Evolutionary conservation across 2,113 vertebrate genomes (phyloP), one percentile per base, ranked within the genome.

Genomic region (Melanostigma gelatinosum): DNA sequence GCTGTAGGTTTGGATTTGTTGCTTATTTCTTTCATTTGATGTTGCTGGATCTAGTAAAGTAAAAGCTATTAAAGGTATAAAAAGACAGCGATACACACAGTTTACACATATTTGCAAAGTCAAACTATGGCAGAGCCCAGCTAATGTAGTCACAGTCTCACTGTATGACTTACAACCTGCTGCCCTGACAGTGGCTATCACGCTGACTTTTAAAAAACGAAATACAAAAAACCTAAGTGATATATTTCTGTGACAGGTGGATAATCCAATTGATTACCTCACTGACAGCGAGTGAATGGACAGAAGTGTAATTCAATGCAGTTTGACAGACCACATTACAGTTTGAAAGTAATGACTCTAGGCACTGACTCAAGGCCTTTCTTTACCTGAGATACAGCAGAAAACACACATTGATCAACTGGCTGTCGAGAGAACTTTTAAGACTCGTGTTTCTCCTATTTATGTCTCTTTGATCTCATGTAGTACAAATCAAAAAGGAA

Each of bases 401-500:
- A 15, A 79, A 64, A 64, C 67, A 60, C 60, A 18, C 63, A 85
- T 88, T 84, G 60, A 84, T 90, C 88, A 80, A 74, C 38, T 13
- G 36, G 40, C 44, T 66, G 79, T 70, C 77, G 1, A 3, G n/a
- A 67, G 58, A 88, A 84, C 75, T 70, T 87, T 75, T 75, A 60
- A 60, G 65, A 73, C 29, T 72, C 63, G 76, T 29, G 32, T 50
- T 74, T 81, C 68, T 72, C 44, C 8, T 32, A 82, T 85, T 87
- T 82, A 82, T 84, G 72, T 32, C 34, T 60, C 77, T 89, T 63
- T 69, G 48, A 85, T 83, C 60, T 79, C 4, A 9, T 72, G 77
- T 67, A 75, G 77, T 70, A 86, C 61, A 84, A 83, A 85, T 85
- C 70, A 88, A 71, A 65, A 86, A 80, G n/a, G 20, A 83, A 71